These are phyloP conservation scores for Gasterosteus nipponicus DNA, from an alignment of 2,113 vertebrate genomes.

Conservation along the genomic window DNA sequence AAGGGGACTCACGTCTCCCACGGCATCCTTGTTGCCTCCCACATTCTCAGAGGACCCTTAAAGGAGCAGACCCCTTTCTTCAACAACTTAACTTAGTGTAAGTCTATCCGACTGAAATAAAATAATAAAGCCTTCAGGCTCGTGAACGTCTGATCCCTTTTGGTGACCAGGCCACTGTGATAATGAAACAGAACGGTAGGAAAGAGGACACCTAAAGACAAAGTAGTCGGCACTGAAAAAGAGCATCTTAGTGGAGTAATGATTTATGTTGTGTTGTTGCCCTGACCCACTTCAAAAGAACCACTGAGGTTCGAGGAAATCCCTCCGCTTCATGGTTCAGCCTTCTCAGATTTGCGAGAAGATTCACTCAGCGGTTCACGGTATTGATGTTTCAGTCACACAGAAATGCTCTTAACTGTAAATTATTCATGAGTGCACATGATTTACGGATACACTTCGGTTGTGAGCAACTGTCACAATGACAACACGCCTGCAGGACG, in stretches of 20 bases:
- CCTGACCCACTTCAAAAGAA: constrained; percentile 40
- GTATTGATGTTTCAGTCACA: constrained; percentile 61
- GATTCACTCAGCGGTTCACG: constrained; percentile 34
- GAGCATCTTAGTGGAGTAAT: not conserved
- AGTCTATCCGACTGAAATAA: constrained; percentile 16
- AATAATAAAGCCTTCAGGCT: constrained; percentile 7
- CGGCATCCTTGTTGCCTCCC: constrained; percentile 1
- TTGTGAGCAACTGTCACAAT: constrained; percentile 35
- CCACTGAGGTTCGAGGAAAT: constrained; percentile 19
- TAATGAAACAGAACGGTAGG: not conserved
- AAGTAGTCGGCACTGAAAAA: not conserved
- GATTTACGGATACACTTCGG: constrained; percentile 65
- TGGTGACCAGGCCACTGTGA: not conserved
- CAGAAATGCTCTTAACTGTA: constrained; percentile 51
- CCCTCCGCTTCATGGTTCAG: constrained; percentile 16
- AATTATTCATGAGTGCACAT: constrained; percentile 68
- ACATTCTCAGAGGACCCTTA: constrained; percentile 8
- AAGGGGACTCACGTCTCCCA: not conserved
- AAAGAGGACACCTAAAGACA: constrained; percentile 6
- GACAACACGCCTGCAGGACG: constrained; percentile 54
- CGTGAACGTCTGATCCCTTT: constrained; percentile 12
- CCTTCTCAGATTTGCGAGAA: constrained; percentile 33
- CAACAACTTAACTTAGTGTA: not conserved
- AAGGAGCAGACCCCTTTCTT: not conserved
- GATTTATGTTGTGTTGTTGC: constrained; percentile 31